Evolutionary conservation across 2,113 vertebrate genomes (phyloP).

Genomic region (Megaleporinus macrocephalus): DNA sequence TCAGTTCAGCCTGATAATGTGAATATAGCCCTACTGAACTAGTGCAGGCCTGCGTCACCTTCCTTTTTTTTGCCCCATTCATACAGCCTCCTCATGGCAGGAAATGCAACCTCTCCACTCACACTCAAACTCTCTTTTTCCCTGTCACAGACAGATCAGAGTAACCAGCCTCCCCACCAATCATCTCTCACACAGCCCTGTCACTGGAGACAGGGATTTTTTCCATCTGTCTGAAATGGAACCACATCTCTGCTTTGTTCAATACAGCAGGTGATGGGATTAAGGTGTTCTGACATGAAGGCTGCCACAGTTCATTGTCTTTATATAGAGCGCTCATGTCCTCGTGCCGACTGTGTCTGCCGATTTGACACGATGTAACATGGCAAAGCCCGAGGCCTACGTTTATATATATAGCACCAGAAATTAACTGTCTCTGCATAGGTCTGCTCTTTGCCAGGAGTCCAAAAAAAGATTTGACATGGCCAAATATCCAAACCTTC

Average conservation of each 20-base stretch:
- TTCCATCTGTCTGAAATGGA: slow-evolving; percentile 24
- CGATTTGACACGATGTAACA: slow-evolving; percentile 13
- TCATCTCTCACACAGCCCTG: slow-evolving; percentile 8
- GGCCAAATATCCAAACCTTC: slow-evolving; percentile 9
- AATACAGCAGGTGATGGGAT: slow-evolving; percentile 21
- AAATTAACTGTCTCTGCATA: neutral
- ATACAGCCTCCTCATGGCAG: neutral
- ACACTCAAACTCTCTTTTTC: slow-evolving; percentile 16
- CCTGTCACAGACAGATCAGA: slow-evolving; percentile 21
- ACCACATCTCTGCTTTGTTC: slow-evolving; percentile 25
- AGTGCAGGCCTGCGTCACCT: neutral
- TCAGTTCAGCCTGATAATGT: no score
- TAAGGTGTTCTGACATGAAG: slow-evolving; percentile 25
- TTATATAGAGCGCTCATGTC: slow-evolving; percentile 10
- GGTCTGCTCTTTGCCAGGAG: neutral
- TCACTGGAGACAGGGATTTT: slow-evolving; percentile 20
- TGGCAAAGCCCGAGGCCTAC: slow-evolving; percentile 5
- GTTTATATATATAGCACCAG: slow-evolving; percentile 11
- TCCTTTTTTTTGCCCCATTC: neutral
- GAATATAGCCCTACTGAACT: neutral
- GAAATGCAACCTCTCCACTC: neutral
- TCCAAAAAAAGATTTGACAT: neutral
- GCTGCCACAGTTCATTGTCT: slow-evolving; percentile 20
- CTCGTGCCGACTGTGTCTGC: neutral
- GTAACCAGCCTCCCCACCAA: slow-evolving; percentile 22